phyloP scores from a whole-genome alignment of 1,140 invertebrate species.

The Choristoneura fumiferana region DNA sequence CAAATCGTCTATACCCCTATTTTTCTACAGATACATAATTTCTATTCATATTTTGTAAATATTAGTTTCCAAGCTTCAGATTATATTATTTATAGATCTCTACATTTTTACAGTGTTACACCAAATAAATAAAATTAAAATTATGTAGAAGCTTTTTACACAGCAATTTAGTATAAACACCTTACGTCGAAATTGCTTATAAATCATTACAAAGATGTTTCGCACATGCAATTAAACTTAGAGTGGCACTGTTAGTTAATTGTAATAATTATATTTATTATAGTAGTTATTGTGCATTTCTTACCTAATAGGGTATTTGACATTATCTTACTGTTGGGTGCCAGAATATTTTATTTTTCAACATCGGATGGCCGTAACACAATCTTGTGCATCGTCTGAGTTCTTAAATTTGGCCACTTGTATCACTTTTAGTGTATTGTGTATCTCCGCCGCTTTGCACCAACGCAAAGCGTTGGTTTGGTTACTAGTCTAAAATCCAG shows the following conservation, averaged over 20 bases:
- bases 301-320: constrained; percentile 33
- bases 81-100: not conserved
- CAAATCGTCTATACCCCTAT: constrained; percentile 45
- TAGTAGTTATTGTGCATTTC: constrained; percentile 61
- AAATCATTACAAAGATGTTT: constrained; percentile 39
- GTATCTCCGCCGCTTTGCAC: too few species aligned
- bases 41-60: constrained; percentile 3
- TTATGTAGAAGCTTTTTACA: not conserved
- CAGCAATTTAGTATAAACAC: constrained; percentile 19
- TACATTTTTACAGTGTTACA: constrained; percentile 13
- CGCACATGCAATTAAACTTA: constrained; percentile 38
- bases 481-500: too few species aligned
- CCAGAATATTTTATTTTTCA: not conserved
- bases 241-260: constrained; percentile 60
- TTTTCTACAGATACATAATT: constrained; percentile 18
- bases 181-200: constrained; percentile 53
- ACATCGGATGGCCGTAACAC: too few species aligned
- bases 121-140: not conserved
- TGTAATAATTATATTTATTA: constrained; percentile 32
- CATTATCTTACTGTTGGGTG: not conserved
- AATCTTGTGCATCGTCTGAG: not conserved
- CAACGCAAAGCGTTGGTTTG: too few species aligned
- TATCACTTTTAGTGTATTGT: not conserved
- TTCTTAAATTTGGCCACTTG: not conserved
- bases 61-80: not conserved